Evolutionary conservation across 2,797 vertebrate genomes (phyloP).

Genomic region (Microcaecilia unicolor): DNA sequence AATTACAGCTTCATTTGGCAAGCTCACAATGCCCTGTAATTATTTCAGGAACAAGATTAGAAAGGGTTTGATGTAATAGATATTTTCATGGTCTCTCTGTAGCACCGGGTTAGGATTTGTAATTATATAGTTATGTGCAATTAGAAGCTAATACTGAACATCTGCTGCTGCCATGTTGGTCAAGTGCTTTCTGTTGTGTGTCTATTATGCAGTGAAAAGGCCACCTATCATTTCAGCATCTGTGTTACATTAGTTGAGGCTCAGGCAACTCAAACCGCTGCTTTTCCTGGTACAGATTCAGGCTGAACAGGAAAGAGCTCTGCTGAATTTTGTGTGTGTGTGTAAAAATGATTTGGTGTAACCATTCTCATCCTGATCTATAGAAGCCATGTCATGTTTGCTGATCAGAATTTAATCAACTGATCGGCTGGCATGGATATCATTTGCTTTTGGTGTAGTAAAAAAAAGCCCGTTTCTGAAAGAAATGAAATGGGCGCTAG

Average conservation of each 20-base stretch:
- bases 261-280: not conserved
- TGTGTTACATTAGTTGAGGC: not conserved
- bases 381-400: too few species aligned
- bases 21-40: constrained; percentile 71
- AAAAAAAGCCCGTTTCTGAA: too few species aligned
- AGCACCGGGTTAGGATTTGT: constrained; percentile 49
- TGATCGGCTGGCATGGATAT: too few species aligned
- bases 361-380: too few species aligned
- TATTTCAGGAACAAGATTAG: constrained; percentile 67
- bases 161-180: constrained; percentile 36
- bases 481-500: too few species aligned
- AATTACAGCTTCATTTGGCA: constrained; percentile 86
- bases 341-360: too few species aligned
- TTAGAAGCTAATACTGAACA: constrained; percentile 64
- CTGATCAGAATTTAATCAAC: too few species aligned
- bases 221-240: not conserved
- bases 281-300: not conserved
- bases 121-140: constrained; percentile 76
- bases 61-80: constrained; percentile 41
- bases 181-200: constrained; percentile 21
- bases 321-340: too few species aligned
- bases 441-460: too few species aligned
- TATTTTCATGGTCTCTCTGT: constrained; percentile 24
- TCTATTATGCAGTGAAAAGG: constrained; percentile 15
- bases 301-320: too few species aligned